These are phyloP conservation scores for Dallia pectoralis DNA, from an alignment of 2,797 vertebrate species.

Conservation along the genomic window DNA sequence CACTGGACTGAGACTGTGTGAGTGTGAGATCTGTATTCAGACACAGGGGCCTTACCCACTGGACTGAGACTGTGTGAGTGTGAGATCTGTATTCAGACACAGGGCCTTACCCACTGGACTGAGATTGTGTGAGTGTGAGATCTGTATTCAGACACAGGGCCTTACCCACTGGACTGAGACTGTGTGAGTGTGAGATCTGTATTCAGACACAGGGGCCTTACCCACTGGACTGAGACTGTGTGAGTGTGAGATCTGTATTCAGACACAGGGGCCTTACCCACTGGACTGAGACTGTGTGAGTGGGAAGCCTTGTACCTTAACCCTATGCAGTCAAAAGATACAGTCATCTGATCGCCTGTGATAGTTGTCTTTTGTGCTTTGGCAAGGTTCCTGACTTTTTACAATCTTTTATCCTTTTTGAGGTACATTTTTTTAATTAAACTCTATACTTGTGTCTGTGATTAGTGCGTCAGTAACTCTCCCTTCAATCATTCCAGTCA, in stretches of 20 bases:
- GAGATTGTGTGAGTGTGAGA: slow-evolving; percentile 21
- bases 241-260: slow-evolving; percentile 23
- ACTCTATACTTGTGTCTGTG: too few relatives aligned
- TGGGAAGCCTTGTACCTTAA: too few relatives aligned
- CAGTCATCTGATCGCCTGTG: slow-evolving; percentile 60
- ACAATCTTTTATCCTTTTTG: too few relatives aligned
- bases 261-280: slow-evolving; percentile 26
- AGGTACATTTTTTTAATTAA: too few relatives aligned
- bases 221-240: slow-evolving; percentile 14
- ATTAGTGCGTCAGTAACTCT: too few relatives aligned
- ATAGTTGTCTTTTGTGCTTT: too few relatives aligned
- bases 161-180: slow-evolving; percentile 55
- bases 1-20: slow-evolving; percentile 20
- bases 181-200: slow-evolving; percentile 9
- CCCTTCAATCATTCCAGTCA: too few relatives aligned
- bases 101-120: too few relatives aligned
- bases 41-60: slow-evolving; percentile 36
- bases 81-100: too few relatives aligned
- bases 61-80: slow-evolving; percentile 59
- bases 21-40: slow-evolving; percentile 19
- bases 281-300: slow-evolving; percentile 60
- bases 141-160: slow-evolving; percentile 16
- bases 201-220: too few relatives aligned
- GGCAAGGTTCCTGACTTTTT: too few relatives aligned
- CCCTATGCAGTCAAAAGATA: too few relatives aligned